Conservation (phyloP, 1,140 invertebrate genomes). For the Charaxes varanes region DNA sequence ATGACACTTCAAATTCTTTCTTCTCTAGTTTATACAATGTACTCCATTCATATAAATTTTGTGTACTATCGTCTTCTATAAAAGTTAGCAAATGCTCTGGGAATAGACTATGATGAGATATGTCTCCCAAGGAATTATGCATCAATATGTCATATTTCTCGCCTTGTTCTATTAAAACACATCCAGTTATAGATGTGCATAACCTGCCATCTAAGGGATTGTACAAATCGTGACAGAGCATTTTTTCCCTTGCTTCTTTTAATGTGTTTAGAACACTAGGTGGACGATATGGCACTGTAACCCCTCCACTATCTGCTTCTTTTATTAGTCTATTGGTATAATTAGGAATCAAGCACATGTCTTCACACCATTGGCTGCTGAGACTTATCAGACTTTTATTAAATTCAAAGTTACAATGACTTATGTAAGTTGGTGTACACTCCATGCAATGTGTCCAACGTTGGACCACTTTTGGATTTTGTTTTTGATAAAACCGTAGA, state of each 20-base stretch:
- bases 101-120: conserved; percentile 45
- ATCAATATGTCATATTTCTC: conserved; percentile 46
- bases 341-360: conserved; percentile 51
- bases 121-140: conserved; percentile 55
- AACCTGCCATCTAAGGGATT: conserved; percentile 44
- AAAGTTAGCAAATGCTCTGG: conserved; percentile 44
- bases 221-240: conserved; percentile 40
- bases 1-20: conserved; percentile 39
- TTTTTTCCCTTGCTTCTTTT: conserved; percentile 34
- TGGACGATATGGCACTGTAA: conserved; percentile 48
- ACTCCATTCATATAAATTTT: conserved; percentile 46
- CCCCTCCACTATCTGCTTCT: conserved; percentile 24
- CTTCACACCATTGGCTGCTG: conserved; percentile 59
- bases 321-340: conserved; percentile 29
- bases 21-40: conserved; percentile 25
- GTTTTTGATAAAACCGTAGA: conserved; percentile 30
- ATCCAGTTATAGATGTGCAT: conserved; percentile 35
- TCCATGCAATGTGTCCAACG: conserved; percentile 62
- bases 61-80: conserved; percentile 37
- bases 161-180: conserved; percentile 29
- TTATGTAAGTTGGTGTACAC: conserved; percentile 43
- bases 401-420: conserved; percentile 35
- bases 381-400: conserved; percentile 48
- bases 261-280: conserved; percentile 42
- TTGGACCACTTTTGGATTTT: conserved; percentile 32